Base-by-base conservation (phyloP, 1,140 invertebrate genomes). In the Nomia melanderi region DNA sequence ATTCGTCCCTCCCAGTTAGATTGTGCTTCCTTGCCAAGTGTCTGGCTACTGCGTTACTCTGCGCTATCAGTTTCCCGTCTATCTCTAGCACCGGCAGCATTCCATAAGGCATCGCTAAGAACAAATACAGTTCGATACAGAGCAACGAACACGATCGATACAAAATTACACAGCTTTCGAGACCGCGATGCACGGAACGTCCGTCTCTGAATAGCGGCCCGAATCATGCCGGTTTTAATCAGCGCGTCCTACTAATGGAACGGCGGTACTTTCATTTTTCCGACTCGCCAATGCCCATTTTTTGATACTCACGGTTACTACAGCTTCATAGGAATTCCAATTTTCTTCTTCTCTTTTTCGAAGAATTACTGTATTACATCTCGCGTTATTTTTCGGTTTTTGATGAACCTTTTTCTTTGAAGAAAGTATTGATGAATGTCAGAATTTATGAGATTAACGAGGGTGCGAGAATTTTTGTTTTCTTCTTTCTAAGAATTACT, bases 11-110 rank as follows among this genome's bases (percentile, higher is more conserved):
- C 62, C 94, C 94, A 83, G 93, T 90, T 77, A 96, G 88, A 83
- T 93, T 93, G 79, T 93, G 93, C 80, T 94, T 91, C 60, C 89
- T 92, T 0, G 94, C 96, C 27, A 96, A 89, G 90, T 95, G 96
- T 76, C 95, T 91, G 8, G 93, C 93, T 47, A 96, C 94, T 8
- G 95, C 94, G 50, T 93, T 90, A 78, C 94, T 95, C 85, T 96
- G 95, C 0, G 93, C 92, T 64, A 95, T 92, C 57, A 88, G 86
- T 84, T 94, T 94, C 2, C 95, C 95, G 83, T 96, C 94, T 41
- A 96, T 93, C 85, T 95, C 94, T 67, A 96, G 84, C 9, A 95
- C 92, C 1, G 96, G 96, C 62, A 96, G 85, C 89, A 94, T 94
- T 47, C 95, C 95, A 82, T 95, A 95, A 2, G 94, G 94, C 81